Percentiles rank a stretch among this genome's conserved stretches.
Evolutionary conservation across 2,888 invertebrate genomes (phyloP).

Genomic region (Drosophila koepferae): DNA sequence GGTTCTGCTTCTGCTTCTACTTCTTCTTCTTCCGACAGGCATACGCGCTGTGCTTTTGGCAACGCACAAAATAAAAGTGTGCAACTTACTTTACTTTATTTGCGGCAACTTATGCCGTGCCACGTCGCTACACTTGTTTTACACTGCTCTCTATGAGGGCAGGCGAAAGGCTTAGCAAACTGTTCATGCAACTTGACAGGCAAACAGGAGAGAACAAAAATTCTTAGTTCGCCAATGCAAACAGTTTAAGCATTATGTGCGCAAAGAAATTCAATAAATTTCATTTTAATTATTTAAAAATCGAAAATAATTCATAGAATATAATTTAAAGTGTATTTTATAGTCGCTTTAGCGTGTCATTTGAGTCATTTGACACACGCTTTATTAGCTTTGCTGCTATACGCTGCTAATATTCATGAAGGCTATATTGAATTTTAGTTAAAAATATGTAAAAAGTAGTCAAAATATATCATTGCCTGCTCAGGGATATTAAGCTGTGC

Average conservation of each 20-base stretch:
- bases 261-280: background rate
- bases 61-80: constrained; percentile 72
- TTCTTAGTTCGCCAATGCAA: background rate
- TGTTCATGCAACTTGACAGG: constrained; percentile 8
- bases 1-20: background rate
- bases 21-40: constrained; percentile 13
- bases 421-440: background rate
- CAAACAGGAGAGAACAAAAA: background rate
- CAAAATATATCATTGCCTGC: too few relatives aligned
- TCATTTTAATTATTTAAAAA: background rate
- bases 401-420: background rate
- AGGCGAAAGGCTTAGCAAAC: constrained; percentile 24
- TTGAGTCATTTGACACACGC: constrained; percentile 42
- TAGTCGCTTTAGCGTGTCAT: constrained; percentile 41
- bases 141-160: constrained; percentile 30
- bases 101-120: constrained; percentile 66
- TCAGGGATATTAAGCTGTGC: too few relatives aligned
- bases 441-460: too few relatives aligned
- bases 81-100: constrained; percentile 67
- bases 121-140: constrained; percentile 55
- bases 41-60: constrained; percentile 38
- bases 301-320: background rate
- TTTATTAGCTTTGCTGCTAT: constrained; percentile 59
- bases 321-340: constrained; percentile 44
- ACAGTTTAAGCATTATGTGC: background rate